These are phyloP conservation scores for Apteryx owenii DNA, from an alignment of 2,113 vertebrate genomes.

Conservation along the genomic window DNA sequence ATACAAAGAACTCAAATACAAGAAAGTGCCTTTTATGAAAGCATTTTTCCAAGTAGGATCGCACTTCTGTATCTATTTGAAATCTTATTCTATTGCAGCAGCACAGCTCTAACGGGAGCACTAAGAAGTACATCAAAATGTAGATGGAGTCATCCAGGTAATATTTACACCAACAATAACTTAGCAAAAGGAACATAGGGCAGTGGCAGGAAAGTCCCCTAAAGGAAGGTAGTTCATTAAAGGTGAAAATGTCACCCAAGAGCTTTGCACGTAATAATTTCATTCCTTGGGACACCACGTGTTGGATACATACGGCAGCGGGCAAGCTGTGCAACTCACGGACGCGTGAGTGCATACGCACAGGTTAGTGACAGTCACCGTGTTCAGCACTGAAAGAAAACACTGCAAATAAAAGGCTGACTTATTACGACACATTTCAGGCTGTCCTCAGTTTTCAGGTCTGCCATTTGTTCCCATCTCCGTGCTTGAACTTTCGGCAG, in stretches of 20 bases:
- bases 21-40: background rate
- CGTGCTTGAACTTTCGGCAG: background rate
- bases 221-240: background rate
- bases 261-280: rapidly evolving
- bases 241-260: background rate
- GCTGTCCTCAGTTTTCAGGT: background rate
- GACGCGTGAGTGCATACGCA: rapidly evolving
- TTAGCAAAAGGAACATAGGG: background rate
- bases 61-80: background rate
- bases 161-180: rapidly evolving
- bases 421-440: background rate
- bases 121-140: background rate
- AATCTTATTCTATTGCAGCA: background rate
- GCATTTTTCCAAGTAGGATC: background rate
- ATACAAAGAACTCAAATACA: background rate
- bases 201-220: background rate
- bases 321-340: rapidly evolving
- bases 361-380: background rate
- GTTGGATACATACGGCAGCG: rapidly evolving
- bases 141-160: background rate
- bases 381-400: background rate
- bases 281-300: rapidly evolving
- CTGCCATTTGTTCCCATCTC: background rate
- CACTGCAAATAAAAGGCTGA: background rate
- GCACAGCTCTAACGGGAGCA: background rate